phyloP scores from a whole-genome alignment of 2,113 vertebrate species.

The human region GRCh38 chr1:212905501-212906000 shows the following conservation, averaged over 20 bases:
- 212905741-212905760: not conserved
- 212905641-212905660: not conserved
- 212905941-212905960: not conserved
- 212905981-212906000: no score
- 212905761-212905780: not conserved
- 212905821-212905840: not conserved
- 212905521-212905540: not conserved
- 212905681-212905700: not conserved
- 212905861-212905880: not conserved
- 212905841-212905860: not conserved
- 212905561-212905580: not conserved
- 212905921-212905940: not conserved
- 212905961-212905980: not conserved
- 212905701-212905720: not conserved
- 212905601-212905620: not conserved
- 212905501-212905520: not conserved
- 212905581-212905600: not conserved
- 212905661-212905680: not conserved
- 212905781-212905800: not conserved
- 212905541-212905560: not conserved
- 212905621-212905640: not conserved
- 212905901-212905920: not conserved
- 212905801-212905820: not conserved
- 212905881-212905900: not conserved
- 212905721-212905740: not conserved